Evolutionary conservation across 2,113 vertebrate genomes (phyloP).

Genomic region (Cercocebus atys): DNA sequence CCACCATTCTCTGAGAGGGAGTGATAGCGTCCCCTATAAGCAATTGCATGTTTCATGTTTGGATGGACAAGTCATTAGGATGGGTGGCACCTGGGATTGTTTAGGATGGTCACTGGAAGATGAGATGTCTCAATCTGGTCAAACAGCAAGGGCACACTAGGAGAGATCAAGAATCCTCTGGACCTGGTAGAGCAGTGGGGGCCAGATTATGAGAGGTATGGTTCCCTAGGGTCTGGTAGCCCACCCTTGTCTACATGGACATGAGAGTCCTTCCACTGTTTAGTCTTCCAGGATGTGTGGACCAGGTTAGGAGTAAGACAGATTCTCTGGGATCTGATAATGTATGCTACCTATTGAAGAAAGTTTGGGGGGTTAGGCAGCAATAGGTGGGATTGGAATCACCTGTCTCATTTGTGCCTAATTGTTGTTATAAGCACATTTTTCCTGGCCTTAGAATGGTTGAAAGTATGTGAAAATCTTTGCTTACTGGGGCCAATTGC

Average conservation of each 20-base stretch:
- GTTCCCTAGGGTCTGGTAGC: not conserved
- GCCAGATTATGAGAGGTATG: not conserved
- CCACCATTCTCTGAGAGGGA: not conserved
- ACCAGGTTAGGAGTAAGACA: not conserved
- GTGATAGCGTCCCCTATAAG: not conserved
- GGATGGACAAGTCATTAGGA: not conserved
- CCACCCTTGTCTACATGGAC: not conserved
- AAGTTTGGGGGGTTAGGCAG: not conserved
- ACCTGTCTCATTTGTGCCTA: not conserved
- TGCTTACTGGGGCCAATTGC: not conserved
- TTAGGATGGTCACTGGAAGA: not conserved
- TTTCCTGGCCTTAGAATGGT: not conserved
- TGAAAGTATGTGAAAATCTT: not conserved
- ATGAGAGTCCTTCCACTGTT: not conserved
- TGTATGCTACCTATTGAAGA: not conserved
- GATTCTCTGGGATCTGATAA: not conserved
- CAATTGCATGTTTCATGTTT: not conserved
- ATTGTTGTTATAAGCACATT: not conserved
- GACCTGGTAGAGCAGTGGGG: not conserved
- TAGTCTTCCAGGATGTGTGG: not conserved
- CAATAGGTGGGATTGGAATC: not conserved
- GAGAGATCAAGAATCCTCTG: not conserved
- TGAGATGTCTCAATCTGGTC: not conserved
- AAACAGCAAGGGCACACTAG: not conserved
- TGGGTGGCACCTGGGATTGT: not conserved